phyloP scores from a whole-genome alignment of 2,888 invertebrate genomes.

The Campoplex nolae region DNA sequence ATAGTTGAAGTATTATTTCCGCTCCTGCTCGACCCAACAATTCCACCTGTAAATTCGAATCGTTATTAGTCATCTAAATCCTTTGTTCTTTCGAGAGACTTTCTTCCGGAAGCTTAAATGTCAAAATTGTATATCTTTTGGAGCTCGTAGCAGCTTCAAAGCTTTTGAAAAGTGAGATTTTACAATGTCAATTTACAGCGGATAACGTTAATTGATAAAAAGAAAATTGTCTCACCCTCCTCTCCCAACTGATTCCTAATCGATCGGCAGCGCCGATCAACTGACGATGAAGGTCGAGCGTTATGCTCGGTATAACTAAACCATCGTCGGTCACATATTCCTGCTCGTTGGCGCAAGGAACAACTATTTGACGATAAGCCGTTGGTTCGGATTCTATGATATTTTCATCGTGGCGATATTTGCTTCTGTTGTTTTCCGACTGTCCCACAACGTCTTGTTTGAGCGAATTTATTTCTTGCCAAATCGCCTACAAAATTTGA shows the following conservation, averaged over 20 bases:
- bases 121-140: too few relatives aligned
- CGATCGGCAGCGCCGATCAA: conserved; percentile 90
- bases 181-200: not conserved
- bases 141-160: too few relatives aligned
- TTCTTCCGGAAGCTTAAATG: too few relatives aligned
- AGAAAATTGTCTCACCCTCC: conserved; percentile 80
- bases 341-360: conserved; percentile 87
- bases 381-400: conserved; percentile 89
- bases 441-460: conserved; percentile 88
- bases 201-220: not conserved
- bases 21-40: conserved; percentile 93
- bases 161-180: not conserved
- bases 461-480: conserved; percentile 90
- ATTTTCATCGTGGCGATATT: conserved; percentile 95
- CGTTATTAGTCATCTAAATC: not conserved
- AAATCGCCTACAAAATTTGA: conserved; percentile 87
- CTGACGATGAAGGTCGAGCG: conserved; percentile 88
- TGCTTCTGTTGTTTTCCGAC: conserved; percentile 84
- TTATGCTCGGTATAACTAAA: conserved; percentile 91
- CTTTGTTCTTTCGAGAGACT: not conserved
- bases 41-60: conserved; percentile 86
- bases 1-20: conserved; percentile 93
- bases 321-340: conserved; percentile 94
- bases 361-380: conserved; percentile 89
- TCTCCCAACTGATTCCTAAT: conserved; percentile 88